Evolutionary conservation across 2,113 vertebrate species (phyloP), one percentile per base, ranked within the genome.

Genomic region (Gallinago paraguaiae): DNA sequence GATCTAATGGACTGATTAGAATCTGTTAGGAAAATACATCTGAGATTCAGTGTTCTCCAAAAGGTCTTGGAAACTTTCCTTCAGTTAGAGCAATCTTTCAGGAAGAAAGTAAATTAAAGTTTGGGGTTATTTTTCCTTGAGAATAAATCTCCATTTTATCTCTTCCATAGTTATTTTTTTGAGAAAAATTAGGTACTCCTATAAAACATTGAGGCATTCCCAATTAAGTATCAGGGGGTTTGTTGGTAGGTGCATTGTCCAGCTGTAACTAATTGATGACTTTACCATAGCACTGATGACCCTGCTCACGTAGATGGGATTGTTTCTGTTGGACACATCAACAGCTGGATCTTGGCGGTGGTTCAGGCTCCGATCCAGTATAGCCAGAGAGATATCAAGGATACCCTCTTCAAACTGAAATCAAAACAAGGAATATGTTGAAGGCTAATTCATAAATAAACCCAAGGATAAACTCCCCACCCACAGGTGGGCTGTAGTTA

Each of bases 381-480:
- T 56, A 33, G 83, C 64, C 72, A 97, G 88, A 41, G 91, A 95
- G 77, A 95, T 95, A 31, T 97, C 95, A 45, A 97, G 86, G 60
- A 97, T 93, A 61, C 80, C 91, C 43, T 97, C 97, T 82, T 96
- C 97, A 85, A 97, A 97, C 97, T 97, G 76, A 20, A 86, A 86
- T 50, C 18, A 59, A 86, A 90, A 6, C 20, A 72, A 85, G 37
- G 57, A 25, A 17, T 63, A 3, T 13, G 33, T 45, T n/a, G 41
- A 35, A 37, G 30, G 23, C 3, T 60, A 30, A 48, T 71, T 79
- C 4, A 13, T 43, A 43, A 75, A 53, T 25, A 61, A 90, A 87
- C 45, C 9, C 35, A 9, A 41, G 41, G 31, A 57, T 59, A 23
- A 70, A 28, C 31, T 88, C 23, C 31, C 28, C 28, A 39, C 13